Evolutionary conservation across 1,140 invertebrate species (phyloP), one percentile per base, ranked within the genome.

Genomic region (Cydia pomonella): DNA sequence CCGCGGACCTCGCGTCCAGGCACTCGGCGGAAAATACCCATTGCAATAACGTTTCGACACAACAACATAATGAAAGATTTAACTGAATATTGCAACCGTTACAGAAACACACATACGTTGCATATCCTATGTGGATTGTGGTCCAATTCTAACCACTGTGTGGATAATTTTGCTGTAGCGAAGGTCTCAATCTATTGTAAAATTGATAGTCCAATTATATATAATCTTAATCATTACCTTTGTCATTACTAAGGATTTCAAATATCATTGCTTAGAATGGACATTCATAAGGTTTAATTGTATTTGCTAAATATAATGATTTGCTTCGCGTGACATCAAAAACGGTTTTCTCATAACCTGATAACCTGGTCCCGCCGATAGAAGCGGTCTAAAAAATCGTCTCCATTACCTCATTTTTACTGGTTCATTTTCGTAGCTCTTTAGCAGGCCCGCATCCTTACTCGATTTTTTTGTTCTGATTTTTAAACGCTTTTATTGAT

Each of bases 1-100:
- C 82, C 77, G 82, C 79, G 84, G 84, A 86, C 85, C 84, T 85
- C 86, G 82, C 82, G 87, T 86, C 86, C 87, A 88, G 85, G 84
- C 87, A 86, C 83, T 78, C 79, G 88, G 84, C 86, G 91, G 89
- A 91, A 92, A 92, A 89, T 90, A 91, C 89, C 88, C 89, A 91
- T 87, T 75, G 73, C 74, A 75, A 73, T 33, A 77, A 44, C 73
- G 71, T 82, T 82, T 80, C 77, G 77, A 79, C 79, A 83, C 66
- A 72, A 75, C 75, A 59, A 69, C 64, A 50, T 73, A 73, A 50
- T 73, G 47, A 73, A 38, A 69, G 64, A 69, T 69, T 69, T 69
- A 18, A 69, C 64, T 69, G 64, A 69, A 69, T 69, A 69, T 69
- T 69, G 64, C 64, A 69, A 33, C 27, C 64, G 64, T 33, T 18